Percentiles rank a stretch among this genome's conserved stretches.
phyloP scores from a whole-genome alignment of 2,797 vertebrate species.

The Chloroceryle amazona region DNA sequence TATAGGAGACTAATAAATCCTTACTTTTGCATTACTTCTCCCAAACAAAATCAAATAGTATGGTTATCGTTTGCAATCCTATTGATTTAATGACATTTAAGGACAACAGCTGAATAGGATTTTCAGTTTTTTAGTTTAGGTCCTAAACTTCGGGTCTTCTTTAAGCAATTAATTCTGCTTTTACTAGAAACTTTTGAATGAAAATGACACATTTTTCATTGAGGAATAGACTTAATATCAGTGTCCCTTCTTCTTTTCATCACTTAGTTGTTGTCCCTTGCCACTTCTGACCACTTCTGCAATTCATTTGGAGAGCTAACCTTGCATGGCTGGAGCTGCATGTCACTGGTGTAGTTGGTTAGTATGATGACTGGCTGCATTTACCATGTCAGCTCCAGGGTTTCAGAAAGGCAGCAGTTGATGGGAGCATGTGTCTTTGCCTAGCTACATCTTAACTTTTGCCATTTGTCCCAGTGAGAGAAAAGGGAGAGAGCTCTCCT shows the following conservation, averaged over 20 bases:
- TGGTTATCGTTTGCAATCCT: conserved; percentile 14
- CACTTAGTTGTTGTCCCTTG: neutral
- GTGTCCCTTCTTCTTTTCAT: neutral
- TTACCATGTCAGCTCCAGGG: neutral
- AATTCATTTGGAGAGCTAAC: neutral
- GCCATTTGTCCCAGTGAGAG: neutral
- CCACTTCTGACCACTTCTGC: neutral
- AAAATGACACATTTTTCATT: neutral
- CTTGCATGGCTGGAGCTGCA: neutral
- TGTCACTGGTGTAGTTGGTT: neutral
- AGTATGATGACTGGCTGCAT: neutral
- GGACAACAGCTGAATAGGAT: conserved; percentile 18
- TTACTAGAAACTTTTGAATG: neutral
- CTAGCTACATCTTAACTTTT: neutral
- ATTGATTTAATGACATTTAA: conserved; percentile 54
- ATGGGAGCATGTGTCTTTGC: neutral
- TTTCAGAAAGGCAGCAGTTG: neutral
- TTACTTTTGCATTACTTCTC: conserved; percentile 58
- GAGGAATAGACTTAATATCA: neutral
- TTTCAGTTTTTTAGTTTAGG: conserved; percentile 43
- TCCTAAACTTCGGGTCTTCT: neutral
- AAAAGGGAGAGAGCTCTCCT: neutral
- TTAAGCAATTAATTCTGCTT: conserved; percentile 43
- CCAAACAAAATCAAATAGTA: conserved; percentile 62
- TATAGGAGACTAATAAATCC: conserved; percentile 56